Percentiles rank a stretch among this genome's conserved stretches.
These are phyloP conservation scores for Cryptotermes secundus DNA, from an alignment of 1,140 invertebrate species.

Conservation along the genomic window DNA sequence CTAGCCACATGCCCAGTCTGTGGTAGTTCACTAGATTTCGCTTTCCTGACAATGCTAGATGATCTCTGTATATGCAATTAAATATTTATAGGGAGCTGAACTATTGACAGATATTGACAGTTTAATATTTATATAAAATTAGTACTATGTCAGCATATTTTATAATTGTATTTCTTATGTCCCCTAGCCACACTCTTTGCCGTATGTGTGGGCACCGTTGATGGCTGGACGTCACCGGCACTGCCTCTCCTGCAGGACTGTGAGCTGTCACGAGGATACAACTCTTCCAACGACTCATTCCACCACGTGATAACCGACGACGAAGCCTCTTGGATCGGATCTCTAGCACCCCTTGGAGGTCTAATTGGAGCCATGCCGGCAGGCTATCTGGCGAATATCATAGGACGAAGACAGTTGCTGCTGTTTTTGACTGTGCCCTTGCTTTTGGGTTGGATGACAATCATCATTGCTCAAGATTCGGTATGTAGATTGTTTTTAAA, in stretches of 20 bases:
- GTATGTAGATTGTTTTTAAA: not conserved
- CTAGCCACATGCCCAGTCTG: too few relatives aligned
- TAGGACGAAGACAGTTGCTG: slow-evolving; percentile 43
- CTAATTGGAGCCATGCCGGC: slow-evolving; percentile 39
- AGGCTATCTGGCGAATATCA: slow-evolving; percentile 46
- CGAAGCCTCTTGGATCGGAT: slow-evolving; percentile 33
- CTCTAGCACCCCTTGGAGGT: slow-evolving; percentile 36
- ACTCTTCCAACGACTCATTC: not conserved
- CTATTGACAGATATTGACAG: too few relatives aligned
- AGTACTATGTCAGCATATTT: too few relatives aligned
- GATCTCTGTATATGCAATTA: too few relatives aligned
- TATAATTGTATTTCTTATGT: not conserved
- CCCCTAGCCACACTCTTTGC: slow-evolving; percentile 54
- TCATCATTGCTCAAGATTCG: slow-evolving; percentile 20
- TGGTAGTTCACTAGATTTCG: too few relatives aligned
- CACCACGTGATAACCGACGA: slow-evolving; percentile 22
- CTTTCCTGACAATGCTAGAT: too few relatives aligned
- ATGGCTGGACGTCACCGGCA: slow-evolving; percentile 58
- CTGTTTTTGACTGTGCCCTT: slow-evolving; percentile 11
- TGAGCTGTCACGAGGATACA: not conserved
- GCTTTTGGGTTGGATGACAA: not conserved
- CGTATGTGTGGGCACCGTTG: slow-evolving; percentile 54
- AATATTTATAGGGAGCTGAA: too few relatives aligned
- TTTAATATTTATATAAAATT: too few relatives aligned
- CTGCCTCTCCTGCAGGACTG: slow-evolving; percentile 44